Evolutionary conservation across 1,140 invertebrate genomes (phyloP), one percentile per base, ranked within the genome.

Genomic region (Drosophila burlai): DNA sequence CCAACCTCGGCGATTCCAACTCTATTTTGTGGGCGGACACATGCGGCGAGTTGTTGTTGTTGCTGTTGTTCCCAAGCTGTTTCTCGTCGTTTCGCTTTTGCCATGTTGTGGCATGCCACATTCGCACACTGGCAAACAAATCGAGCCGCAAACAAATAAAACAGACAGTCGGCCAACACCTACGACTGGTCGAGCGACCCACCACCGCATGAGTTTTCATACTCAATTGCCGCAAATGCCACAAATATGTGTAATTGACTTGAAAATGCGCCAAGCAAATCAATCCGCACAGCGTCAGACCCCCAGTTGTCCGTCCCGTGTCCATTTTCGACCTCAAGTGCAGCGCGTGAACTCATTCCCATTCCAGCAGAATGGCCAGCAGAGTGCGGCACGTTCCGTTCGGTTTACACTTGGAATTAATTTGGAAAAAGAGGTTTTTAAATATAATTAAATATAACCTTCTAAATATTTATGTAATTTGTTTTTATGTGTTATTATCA

Each of bases 211-310:
- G 79, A 77, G 71, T 83, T 72, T 87, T 81, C 84, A 83, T 77
- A 89, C 82, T 81, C 74, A 87, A 87, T 87, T 87, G 81, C 84
- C 84, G 68, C 84, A 84, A 87, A 87, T 87, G 84, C 84, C 84
- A 87, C 84, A 87, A 87, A 87, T 89, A 87, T 87, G 84, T 87
- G 84, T 87, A 87, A 87, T 87, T 87, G 84, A 87, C 84, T 87
- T 87, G 84, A 87, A 87, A 87, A 89, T 84, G 77, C 81, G 77
- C 58, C 84, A 81, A 87, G 83, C 84, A 87, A 87, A 87, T 87
- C 84, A 87, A 87, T 87, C 84, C 77, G 55, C 81, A 68, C 61
- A 69, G 72, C 54, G 69, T 73, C 69, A 31, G 13, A 52, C 54
- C 69, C 21, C n/a, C 38, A 24, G 11, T 47, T 40, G 29, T 59